These are phyloP conservation scores for Illadopsis cleaveri DNA, from an alignment of 2,113 vertebrate species.

Conservation along the genomic window DNA sequence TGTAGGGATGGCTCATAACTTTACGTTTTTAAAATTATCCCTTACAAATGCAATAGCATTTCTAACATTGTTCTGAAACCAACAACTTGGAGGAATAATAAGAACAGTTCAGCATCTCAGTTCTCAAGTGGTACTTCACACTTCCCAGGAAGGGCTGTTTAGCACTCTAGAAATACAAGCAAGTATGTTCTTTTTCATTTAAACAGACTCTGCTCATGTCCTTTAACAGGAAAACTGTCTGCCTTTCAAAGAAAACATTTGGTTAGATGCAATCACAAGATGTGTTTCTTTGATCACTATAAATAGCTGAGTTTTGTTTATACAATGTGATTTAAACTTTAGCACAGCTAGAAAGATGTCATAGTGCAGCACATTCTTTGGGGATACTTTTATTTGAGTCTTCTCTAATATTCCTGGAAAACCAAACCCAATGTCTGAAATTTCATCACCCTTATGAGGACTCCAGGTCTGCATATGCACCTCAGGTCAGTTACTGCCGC, in stretches of 20 bases:
- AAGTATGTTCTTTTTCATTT: constrained; percentile 8
- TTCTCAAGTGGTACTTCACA: neutral
- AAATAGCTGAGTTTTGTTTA: constrained; percentile 5
- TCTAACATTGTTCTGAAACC: neutral
- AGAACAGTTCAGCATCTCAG: neutral
- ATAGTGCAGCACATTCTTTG: neutral
- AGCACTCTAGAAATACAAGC: neutral
- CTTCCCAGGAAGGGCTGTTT: neutral
- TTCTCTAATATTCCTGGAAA: neutral
- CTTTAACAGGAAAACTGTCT: neutral
- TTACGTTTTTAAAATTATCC: neutral
- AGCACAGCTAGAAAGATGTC: neutral
- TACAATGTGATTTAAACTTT: neutral
- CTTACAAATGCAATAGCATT: neutral
- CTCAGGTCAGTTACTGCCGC: neutral
- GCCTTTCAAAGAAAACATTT: constrained; percentile 21
- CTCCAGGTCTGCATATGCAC: neutral
- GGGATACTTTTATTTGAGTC: neutral
- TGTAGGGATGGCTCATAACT: neutral
- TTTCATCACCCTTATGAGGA: neutral
- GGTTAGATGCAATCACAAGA: neutral
- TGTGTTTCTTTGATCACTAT: constrained; percentile 10
- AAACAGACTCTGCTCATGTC: neutral
- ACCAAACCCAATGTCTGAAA: neutral
- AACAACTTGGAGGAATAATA: neutral